Base-by-base conservation (phyloP, 2,113 vertebrate genomes). In the Chroicocephalus ridibundus region DNA sequence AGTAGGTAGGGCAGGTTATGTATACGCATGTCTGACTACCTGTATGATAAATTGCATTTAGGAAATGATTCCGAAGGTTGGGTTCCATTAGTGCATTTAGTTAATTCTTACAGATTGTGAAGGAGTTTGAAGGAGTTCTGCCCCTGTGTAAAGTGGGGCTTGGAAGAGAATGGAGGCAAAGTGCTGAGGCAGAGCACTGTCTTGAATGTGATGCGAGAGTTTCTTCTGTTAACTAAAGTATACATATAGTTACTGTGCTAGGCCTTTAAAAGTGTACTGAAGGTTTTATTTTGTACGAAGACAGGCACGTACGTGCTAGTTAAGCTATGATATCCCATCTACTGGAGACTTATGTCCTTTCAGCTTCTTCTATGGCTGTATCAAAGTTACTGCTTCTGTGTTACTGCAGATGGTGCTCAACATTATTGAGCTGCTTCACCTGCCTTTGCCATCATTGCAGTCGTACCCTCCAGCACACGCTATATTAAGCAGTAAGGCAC, bases 311-410 rank as follows among this genome's bases (percentile, higher is more conserved):
- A 4, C 1, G 1, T 84, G 60, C 31, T 38, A 26, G 34, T 29
- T 29, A 25, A 55, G n/a, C 22, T 18, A 12, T 17, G 75, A 16
- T 21, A 18, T 13, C 25, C 31, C 21, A 7, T 52, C 44, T 42
- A 1, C 36, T 0, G 5, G 32, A 25, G 14, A 8, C 9, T 29
- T 6, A 4, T 2, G 11, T 70, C 32, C 61, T 34, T 75, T 51
- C 68, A 36, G 29, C 13, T 64, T n/a, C 24, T 40, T 49, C 4
- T 5, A 3, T 8, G 31, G 52, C 74, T 80, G 38, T 36, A 13
- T 71, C 26, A 31, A 13, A 25, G 46, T 44, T 25, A 18, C 26
- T 57, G 42, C 34, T 38, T 8, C 32, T 38, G n/a, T 54, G 34
- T 51, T 49, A 5, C 74, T 34, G 51, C 49, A 49, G 38, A 32